Base-by-base conservation (phyloP, 2,888 invertebrate genomes). In the Furcula furcula region DNA sequence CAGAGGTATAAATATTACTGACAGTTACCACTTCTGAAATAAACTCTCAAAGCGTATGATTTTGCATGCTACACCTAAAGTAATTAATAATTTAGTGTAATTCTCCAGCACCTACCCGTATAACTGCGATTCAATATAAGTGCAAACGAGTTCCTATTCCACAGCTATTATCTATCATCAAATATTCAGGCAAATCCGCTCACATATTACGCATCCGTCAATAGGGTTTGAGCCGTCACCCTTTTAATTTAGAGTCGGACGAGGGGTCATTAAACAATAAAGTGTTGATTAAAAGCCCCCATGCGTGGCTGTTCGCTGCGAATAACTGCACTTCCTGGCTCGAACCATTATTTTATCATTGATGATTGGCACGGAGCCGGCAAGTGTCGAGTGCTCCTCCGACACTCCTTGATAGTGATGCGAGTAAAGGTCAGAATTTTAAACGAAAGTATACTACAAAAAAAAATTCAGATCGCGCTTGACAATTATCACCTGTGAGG, bases 241-340 rank as follows among this genome's bases (percentile, higher is more conserved):
- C 88, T 88, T 87, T 87, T 87, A 87, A 88, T 87, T 87, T 87
- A 86, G 79, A 80, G 62, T 77, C 70, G 76, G 76, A 72, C 83
- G 84, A 86, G 77, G 85, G 88, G 85, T 86, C 87, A 88, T 88
- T 88, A 88, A 88, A 88, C 88, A 88, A 88, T 87, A 87, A 86
- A 87, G 88, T 87, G 88, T 87, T 87, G 88, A 88, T 88, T 87
- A 88, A 88, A 87, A 87, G 88, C 88, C 88, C 88, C 84, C 81
- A 88, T 88, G 85, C 79, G 77, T 78, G 76, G 75, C 69, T 53
- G 59, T 64, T 56, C 52, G 55, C 65, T 74, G 82, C 83, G 83
- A 84, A 85, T 86, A 84, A 83, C 80, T 79, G 70, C 79, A 79
- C 62, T 87, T 88, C 88, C 88, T 88, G 87, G 72, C 62, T 65